phyloP scores from a whole-genome alignment of 2,888 invertebrate genomes.

The Pachydiplax longipennis region DNA sequence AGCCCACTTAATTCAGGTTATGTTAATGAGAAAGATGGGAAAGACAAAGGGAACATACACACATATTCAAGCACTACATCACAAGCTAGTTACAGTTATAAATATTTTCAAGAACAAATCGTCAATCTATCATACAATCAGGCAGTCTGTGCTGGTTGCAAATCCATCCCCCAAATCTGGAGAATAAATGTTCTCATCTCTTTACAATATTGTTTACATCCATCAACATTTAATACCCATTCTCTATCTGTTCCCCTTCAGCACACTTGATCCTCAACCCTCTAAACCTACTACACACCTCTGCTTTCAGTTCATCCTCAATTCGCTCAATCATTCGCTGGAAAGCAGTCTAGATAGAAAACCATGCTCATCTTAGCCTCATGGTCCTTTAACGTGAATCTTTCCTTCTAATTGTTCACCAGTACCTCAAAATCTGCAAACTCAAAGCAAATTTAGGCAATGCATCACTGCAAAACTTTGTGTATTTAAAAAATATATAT shows the following conservation, averaged over 20 bases:
- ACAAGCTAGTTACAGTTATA: constrained; percentile 39
- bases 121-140: constrained; percentile 47
- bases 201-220: constrained; percentile 44
- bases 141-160: constrained; percentile 47
- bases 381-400: neutral
- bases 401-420: neutral
- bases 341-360: neutral
- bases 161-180: constrained; percentile 36
- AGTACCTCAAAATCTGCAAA: too few relatives aligned
- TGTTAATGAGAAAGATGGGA: neutral
- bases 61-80: constrained; percentile 24
- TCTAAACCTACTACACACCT: constrained; percentile 10
- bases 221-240: constrained; percentile 38
- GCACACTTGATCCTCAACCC: constrained; percentile 29
- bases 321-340: neutral
- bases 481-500: too few relatives aligned
- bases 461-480: too few relatives aligned
- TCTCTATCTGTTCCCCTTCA: constrained; percentile 12
- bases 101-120: constrained; percentile 41
- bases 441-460: too few relatives aligned
- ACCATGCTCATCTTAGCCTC: neutral
- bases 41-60: neutral
- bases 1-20: neutral
- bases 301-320: neutral
- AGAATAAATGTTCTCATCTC: constrained; percentile 38